Base-by-base conservation (phyloP, 2,113 vertebrate genomes). In the Pluvianellus socialis region DNA sequence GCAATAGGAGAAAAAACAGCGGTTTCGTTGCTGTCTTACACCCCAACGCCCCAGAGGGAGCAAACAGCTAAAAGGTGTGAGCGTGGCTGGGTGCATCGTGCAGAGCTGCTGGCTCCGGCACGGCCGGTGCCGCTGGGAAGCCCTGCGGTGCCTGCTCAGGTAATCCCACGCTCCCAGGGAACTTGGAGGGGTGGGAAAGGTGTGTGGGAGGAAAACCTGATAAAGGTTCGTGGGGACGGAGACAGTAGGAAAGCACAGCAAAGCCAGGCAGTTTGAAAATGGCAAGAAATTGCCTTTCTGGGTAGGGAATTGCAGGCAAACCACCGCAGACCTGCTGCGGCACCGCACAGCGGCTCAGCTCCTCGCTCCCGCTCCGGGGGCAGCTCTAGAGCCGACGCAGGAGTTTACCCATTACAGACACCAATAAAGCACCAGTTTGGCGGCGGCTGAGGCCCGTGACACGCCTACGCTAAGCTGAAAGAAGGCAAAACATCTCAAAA, bases 191-290 rank as follows among this genome's bases (percentile, higher is more conserved):
- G 38, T 38, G 38, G 38, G 38, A 38, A 50, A 12, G 10, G 28
- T 7, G 12, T 2, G 20, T 8, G 40, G 13, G 35, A 63, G 44
- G 3, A 4, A 70, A 72, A 80, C 7, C 7, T 1, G 1, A 14
- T 5, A 19, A 14, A 66, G 66, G 32, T 33, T 62, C n/a, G 55
- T 4, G 32, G n/a, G 62, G 44, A 30, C 0, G 1, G 50, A 6
- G 1, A 45, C 30, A 8, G 35, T 2, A 26, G 52, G 40, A 19
- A 67, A 65, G 52, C 52, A 12, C 62, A 44, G 70, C 38, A 40
- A 53, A 72, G 35, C 6, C 66, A 65, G 61, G 58, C 44, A 35
- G 59, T 14, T 32, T 12, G 23, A 33, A 38, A 32, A 30, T 10
- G 7, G 74, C 21, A 8, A 20, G n/a, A 61, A 82, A 77, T 58